A percentile compares a stretch with the other conserved stretches of the same genome.
Conservation (phyloP, 2,113 vertebrate genomes). For the Tragelaphus buxtoni region DNA sequence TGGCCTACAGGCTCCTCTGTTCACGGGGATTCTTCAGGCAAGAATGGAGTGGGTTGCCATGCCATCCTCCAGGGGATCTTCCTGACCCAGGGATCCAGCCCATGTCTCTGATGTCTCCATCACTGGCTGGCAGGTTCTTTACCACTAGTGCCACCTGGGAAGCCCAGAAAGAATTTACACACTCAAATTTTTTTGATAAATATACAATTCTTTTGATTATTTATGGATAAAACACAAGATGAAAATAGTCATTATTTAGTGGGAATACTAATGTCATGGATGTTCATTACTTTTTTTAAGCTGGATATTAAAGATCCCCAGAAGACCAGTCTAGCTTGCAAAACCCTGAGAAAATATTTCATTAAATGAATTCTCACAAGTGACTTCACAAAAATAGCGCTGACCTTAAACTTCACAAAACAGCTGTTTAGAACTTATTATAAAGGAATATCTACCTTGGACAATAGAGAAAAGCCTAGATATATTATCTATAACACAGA, state of each 20-base stretch:
- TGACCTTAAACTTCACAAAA: background rate
- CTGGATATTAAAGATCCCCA: background rate
- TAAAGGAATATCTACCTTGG: background rate
- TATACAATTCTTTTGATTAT: background rate
- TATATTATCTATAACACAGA: background rate
- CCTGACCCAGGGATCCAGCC: background rate
- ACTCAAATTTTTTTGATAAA: background rate
- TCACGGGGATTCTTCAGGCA: background rate
- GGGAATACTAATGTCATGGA: background rate
- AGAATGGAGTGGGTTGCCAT: background rate
- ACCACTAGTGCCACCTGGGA: background rate
- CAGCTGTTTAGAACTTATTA: background rate
- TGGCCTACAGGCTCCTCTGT: background rate
- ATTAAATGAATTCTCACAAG: background rate
- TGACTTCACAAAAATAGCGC: background rate
- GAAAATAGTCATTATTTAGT: background rate
- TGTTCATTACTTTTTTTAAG: background rate
- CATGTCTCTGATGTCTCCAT: background rate
- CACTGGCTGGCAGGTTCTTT: rapidly evolving
- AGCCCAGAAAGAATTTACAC: background rate
- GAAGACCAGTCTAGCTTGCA: background rate
- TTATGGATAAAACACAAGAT: background rate
- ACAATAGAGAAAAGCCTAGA: background rate
- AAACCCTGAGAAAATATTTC: background rate
- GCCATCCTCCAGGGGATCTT: background rate